phyloP scores from a whole-genome alignment of 2,113 vertebrate species.

The Rousettus leschenaultii region DNA sequence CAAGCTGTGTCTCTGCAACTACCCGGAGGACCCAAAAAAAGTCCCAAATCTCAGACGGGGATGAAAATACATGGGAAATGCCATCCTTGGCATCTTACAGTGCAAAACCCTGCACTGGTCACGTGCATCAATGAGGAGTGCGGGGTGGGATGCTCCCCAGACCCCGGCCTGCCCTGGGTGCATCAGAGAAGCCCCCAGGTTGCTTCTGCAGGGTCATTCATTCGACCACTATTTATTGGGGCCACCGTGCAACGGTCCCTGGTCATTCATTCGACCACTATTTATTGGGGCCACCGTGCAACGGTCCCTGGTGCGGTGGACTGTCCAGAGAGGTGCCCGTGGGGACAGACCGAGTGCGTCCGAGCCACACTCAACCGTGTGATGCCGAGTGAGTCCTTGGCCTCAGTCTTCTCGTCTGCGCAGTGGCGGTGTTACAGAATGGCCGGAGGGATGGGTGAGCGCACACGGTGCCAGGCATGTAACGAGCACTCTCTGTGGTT shows the following conservation, averaged over 20 bases:
- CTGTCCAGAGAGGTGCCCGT: background rate
- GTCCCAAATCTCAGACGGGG: constrained; percentile 84
- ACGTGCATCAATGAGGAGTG: background rate
- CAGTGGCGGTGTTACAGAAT: background rate
- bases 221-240: background rate
- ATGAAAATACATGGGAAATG: constrained; percentile 37
- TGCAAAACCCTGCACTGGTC: background rate
- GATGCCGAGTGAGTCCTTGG: background rate
- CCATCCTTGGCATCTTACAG: background rate
- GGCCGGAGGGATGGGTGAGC: background rate
- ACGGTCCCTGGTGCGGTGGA: background rate
- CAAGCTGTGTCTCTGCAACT: constrained; percentile 77
- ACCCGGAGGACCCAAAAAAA: constrained; percentile 84
- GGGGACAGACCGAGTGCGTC: background rate
- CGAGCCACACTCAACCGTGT: background rate
- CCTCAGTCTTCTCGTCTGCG: background rate
- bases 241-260: background rate
- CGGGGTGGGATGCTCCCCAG: background rate
- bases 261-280: background rate
- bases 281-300: too few relatives aligned
- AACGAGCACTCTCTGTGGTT: background rate
- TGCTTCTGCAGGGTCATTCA: background rate
- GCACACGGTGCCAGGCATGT: fast-evolving
- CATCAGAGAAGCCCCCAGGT: background rate
- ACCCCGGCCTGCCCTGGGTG: background rate